Conservation (phyloP, 2,113 vertebrate species). For the Oreochromis tanganicae region DNA sequence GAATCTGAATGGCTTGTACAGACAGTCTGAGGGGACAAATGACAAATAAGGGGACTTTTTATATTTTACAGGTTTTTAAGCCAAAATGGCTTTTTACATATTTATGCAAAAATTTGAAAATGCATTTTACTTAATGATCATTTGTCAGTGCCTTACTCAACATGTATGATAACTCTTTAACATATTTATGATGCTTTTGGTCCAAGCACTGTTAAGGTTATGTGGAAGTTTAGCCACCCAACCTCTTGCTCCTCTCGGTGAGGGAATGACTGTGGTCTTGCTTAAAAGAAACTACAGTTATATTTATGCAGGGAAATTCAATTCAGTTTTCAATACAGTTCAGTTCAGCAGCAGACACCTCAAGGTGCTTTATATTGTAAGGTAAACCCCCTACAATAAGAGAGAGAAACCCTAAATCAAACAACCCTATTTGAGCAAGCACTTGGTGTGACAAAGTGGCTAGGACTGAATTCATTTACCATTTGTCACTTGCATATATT, state of each 20-base stretch:
- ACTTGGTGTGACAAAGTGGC: neutral
- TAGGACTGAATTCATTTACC: no score
- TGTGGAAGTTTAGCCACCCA: neutral
- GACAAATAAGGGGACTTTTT: neutral
- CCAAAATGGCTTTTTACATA: neutral
- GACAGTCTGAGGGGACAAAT: neutral
- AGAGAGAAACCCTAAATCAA: neutral
- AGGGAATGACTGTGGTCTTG: neutral
- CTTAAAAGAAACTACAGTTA: neutral
- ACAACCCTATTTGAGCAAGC: neutral
- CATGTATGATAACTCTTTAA: neutral
- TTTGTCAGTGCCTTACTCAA: neutral
- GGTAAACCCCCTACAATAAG: neutral
- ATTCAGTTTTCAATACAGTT: neutral
- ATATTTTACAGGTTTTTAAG: neutral
- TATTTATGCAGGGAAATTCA: neutral
- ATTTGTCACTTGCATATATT: no score
- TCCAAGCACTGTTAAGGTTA: neutral
- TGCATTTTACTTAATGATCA: neutral
- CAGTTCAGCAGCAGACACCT: neutral
- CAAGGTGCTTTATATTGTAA: neutral
- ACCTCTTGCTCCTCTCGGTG: rapidly evolving
- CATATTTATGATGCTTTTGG: neutral
- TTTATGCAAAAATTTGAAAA: neutral
- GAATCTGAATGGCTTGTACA: neutral